Conservation (phyloP, 1,140 invertebrate species). For the Drosophila pandora region DNA sequence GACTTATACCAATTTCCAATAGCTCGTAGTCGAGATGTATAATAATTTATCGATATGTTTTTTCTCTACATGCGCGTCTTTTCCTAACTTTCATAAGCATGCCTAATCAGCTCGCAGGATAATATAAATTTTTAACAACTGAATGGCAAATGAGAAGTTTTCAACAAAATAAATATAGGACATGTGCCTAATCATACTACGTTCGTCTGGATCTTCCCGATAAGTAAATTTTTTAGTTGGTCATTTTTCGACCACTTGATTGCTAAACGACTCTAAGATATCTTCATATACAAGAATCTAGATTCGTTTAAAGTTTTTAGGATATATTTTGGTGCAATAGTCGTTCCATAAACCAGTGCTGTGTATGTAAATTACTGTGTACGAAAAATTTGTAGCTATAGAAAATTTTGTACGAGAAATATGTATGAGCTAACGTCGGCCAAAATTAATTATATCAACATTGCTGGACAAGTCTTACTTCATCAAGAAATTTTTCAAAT, state of each 20-base stretch:
- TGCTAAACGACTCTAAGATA: background rate
- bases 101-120: conserved; percentile 44
- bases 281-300: conserved; percentile 28
- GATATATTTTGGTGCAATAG: conserved; percentile 35
- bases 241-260: background rate
- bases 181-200: conserved; percentile 38
- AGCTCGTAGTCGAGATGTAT: background rate
- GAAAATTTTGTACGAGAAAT: conserved; percentile 2
- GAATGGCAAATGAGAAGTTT: conserved; percentile 36
- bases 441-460: background rate
- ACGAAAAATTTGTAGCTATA: conserved; percentile 4
- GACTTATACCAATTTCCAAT: background rate
- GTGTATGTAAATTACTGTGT: conserved; percentile 3
- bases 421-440: conserved; percentile 8
- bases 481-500: too few relatives aligned
- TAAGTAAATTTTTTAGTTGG: conserved; percentile 1
- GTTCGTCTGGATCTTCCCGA: conserved; percentile 4
- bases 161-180: conserved; percentile 71
- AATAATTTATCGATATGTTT: conserved; percentile 16
- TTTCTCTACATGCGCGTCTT: conserved; percentile 53
- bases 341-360: conserved; percentile 40
- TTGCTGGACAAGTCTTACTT: too few relatives aligned
- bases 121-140: conserved; percentile 32
- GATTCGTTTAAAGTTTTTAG: background rate
- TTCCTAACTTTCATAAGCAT: conserved; percentile 37